Evolutionary conservation across 2,113 vertebrate genomes (phyloP).

Genomic region (Labrus mixtus): DNA sequence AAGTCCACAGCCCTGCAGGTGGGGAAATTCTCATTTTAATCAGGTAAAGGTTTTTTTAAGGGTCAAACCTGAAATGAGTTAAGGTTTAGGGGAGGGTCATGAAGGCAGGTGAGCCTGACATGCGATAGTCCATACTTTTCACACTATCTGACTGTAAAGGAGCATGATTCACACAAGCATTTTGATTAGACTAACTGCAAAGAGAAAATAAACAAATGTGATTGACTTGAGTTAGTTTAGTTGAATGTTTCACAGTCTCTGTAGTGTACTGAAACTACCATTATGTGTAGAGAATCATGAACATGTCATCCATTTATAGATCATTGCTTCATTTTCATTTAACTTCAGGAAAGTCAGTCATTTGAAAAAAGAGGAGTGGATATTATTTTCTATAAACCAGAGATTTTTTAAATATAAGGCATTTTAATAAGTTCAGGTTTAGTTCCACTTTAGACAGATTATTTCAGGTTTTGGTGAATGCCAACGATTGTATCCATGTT

Average conservation of each 20-base stretch:
- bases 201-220: too few relatives aligned
- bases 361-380: not conserved
- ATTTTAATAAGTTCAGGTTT: slow-evolving; percentile 18
- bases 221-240: too few relatives aligned
- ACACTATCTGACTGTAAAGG: not conserved
- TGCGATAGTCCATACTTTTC: too few relatives aligned
- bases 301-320: not conserved
- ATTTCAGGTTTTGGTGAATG: slow-evolving; percentile 21
- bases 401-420: not conserved
- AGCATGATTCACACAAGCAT: not conserved
- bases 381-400: not conserved
- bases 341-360: not conserved
- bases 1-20: too few relatives aligned
- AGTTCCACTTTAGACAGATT: not conserved
- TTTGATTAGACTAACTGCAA: too few relatives aligned
- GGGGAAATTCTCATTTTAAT: not conserved
- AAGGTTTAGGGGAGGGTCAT: not conserved
- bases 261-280: too few relatives aligned
- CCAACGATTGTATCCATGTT: slow-evolving; percentile 9
- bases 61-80: not conserved
- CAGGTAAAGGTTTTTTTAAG: not conserved
- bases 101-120: not conserved
- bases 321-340: not conserved
- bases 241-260: too few relatives aligned
- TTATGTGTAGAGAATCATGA: not conserved